Evolutionary conservation across 2,888 invertebrate species (phyloP).

Genomic region (Napeogenes inachia): DNA sequence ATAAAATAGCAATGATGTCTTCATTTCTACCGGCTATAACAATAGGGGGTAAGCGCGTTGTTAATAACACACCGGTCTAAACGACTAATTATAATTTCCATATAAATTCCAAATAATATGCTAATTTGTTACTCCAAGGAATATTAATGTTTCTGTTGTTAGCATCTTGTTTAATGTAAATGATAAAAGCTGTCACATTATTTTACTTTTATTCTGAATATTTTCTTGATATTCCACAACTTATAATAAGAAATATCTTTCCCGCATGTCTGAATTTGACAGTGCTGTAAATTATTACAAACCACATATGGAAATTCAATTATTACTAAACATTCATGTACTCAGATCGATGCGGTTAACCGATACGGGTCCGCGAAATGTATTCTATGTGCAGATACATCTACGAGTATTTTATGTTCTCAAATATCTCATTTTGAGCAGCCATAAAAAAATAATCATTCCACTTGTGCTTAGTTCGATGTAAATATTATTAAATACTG

Average conservation of each 20-base stretch:
- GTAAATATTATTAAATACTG: conserved; percentile 18
- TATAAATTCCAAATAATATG: conserved; percentile 21
- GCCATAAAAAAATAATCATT: too few relatives aligned
- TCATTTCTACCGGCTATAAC: conserved; percentile 16
- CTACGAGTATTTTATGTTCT: neutral
- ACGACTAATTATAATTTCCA: conserved; percentile 21
- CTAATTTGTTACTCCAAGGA: conserved; percentile 16
- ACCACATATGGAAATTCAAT: conserved; percentile 36
- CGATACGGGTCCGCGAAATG: conserved; percentile 59
- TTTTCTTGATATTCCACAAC: neutral
- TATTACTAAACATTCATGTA: conserved; percentile 32
- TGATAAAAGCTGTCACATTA: neutral
- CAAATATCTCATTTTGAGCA: neutral
- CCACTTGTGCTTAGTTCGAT: conserved; percentile 7
- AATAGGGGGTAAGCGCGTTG: conserved; percentile 13
- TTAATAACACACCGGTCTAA: neutral
- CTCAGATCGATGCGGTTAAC: conserved; percentile 58
- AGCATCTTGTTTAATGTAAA: conserved; percentile 14
- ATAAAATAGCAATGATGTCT: conserved; percentile 19
- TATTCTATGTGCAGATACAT: conserved; percentile 28
- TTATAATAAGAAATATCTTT: neutral
- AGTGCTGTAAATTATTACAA: neutral
- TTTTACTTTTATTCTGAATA: neutral
- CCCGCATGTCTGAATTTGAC: conserved; percentile 7
- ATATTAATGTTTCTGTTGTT: conserved; percentile 19